Evolutionary conservation across 2,888 invertebrate genomes (phyloP), one percentile per base, ranked within the genome.

Genomic region (Clunio marinus): DNA sequence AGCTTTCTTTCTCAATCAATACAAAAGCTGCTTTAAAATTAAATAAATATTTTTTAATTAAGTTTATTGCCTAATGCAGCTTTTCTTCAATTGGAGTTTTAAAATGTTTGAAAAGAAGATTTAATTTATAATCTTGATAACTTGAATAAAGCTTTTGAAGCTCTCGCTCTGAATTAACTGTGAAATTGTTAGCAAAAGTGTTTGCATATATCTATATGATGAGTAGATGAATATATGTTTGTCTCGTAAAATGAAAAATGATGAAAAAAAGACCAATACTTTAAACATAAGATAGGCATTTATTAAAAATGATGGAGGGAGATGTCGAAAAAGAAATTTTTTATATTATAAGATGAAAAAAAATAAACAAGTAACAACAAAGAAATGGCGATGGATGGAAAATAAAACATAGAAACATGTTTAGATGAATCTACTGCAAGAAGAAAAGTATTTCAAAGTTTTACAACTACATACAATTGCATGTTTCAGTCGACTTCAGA

Each of bases 261-360:
- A 51, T 22, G 51, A 51, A 4, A 51, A 51, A 51, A 51, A 51
- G 51, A 51, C 51, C 51, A 51, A 51, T 51, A 51, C 22, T 51
- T 51, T 17, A 51, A 22, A 17, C 20, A 17, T 20, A 22, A 51
- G 20, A 5, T 51, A 51, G 51, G 22, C 51, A 17, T 22, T 17
- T 10, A 2, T n/a, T 51, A 51, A 51, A 8, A 41, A 32, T 4
- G 32, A 32, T 32, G 3, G 41, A 41, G 20, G 22, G 10, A 7
- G 32, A 32, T 32, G 10, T 32, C 4, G 4, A 32, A 32, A 51
- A 1, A 20, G 2, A 51, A 51, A 51, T 8, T 15, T 51, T 51
- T 51, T 51, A 51, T 51, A 51, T 51, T 51, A 17, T 5, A 51
- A 41, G 17, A 51, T 51, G 20, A 17, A 51, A 17, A 51, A 51